Evolutionary conservation across 1,140 invertebrate species (phyloP).

Genomic region (Orussus abietinus): DNA sequence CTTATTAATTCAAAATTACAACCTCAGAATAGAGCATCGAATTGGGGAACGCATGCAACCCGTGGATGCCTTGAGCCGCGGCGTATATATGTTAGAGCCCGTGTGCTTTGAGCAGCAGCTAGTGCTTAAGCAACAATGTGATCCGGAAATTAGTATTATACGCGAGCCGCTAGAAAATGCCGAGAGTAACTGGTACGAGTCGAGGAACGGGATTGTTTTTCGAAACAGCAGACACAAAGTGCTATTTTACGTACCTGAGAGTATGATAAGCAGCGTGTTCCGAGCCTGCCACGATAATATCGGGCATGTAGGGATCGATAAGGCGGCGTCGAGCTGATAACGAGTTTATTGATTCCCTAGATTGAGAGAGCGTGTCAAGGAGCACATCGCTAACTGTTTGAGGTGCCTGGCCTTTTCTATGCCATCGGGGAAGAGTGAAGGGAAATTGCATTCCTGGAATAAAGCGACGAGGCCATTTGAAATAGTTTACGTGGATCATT

Average conservation of each 20-base stretch:
- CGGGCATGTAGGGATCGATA: too few relatives aligned
- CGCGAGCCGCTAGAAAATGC: slow-evolving; percentile 4
- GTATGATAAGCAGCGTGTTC: too few relatives aligned
- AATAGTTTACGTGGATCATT: too few relatives aligned
- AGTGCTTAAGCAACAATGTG: slow-evolving; percentile 1
- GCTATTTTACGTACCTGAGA: slow-evolving; percentile 12
- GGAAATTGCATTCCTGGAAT: too few relatives aligned
- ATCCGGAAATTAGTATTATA: slow-evolving; percentile 8
- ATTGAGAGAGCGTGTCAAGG: too few relatives aligned
- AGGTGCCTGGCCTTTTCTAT: too few relatives aligned
- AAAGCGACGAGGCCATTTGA: too few relatives aligned
- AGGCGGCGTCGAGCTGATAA: too few relatives aligned
- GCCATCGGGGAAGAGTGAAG: too few relatives aligned
- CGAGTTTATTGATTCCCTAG: too few relatives aligned
- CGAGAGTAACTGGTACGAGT: neutral
- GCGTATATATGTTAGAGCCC: slow-evolving; percentile 6
- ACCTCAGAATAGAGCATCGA: slow-evolving; percentile 35
- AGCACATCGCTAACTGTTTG: too few relatives aligned
- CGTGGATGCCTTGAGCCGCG: slow-evolving; percentile 21
- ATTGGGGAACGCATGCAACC: slow-evolving; percentile 12
- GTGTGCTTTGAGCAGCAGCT: slow-evolving; percentile 9
- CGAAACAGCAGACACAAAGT: neutral
- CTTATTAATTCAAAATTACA: slow-evolving; percentile 34
- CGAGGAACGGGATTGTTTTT: slow-evolving; percentile 9
- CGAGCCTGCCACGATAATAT: too few relatives aligned